Conservation (phyloP, 2,113 vertebrate species). For the Corydoras sp. region DNA sequence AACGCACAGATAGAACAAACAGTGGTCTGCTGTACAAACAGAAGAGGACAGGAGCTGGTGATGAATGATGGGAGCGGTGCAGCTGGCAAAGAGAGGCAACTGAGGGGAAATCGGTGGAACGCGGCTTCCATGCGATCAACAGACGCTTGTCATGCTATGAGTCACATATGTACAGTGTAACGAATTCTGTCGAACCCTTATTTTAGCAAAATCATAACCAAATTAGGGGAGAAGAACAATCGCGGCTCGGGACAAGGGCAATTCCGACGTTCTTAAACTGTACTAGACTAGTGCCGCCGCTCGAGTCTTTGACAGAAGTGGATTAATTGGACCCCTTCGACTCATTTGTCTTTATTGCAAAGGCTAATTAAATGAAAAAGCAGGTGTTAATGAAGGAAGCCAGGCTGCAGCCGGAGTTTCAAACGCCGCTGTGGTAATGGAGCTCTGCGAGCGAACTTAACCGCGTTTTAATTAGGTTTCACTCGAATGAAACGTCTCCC, state of each 20-base stretch:
- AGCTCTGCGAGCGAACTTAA: constrained; percentile 47
- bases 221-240: too few species aligned
- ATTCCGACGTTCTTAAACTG: too few species aligned
- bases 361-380: constrained; percentile 53
- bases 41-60: constrained; percentile 37
- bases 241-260: too few species aligned
- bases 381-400: constrained; percentile 45
- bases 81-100: constrained; percentile 30
- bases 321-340: constrained; percentile 44
- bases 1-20: constrained; percentile 40
- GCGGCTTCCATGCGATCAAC: not conserved
- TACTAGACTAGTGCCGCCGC: too few species aligned
- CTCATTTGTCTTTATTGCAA: constrained; percentile 59
- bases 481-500: constrained; percentile 40
- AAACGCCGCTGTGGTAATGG: constrained; percentile 42
- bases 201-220: too few species aligned
- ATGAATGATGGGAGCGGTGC: constrained; percentile 44
- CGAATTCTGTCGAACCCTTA: too few species aligned
- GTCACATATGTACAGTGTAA: too few species aligned
- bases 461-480: constrained; percentile 51
- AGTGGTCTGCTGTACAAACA: constrained; percentile 40
- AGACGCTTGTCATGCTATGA: not conserved
- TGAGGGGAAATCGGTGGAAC: constrained; percentile 24
- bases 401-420: constrained; percentile 35
- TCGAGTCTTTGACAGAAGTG: constrained; percentile 44